Evolutionary conservation across 2,888 invertebrate genomes (phyloP).

Genomic region (Hypolimnas misippus): DNA sequence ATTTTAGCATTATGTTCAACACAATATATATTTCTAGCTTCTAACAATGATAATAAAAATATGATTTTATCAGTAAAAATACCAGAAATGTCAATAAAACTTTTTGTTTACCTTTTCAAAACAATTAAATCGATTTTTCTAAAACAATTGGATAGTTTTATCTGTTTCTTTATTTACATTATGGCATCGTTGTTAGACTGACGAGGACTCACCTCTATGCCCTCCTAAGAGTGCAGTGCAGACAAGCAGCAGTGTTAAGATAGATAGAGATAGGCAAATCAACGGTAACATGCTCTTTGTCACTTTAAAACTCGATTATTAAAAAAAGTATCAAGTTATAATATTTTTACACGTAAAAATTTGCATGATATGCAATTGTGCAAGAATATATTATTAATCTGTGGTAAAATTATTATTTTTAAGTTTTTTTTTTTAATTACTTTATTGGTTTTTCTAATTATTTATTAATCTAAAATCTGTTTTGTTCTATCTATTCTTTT

Average conservation of each 20-base stretch:
- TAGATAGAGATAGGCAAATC: constrained; percentile 69
- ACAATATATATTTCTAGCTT: too few species aligned
- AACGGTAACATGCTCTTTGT: constrained; percentile 61
- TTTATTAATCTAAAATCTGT: not conserved
- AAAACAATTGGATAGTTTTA: too few species aligned
- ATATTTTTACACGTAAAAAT: constrained; percentile 1
- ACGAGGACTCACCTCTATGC: constrained; percentile 78
- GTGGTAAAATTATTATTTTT: not conserved
- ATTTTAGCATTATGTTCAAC: too few species aligned
- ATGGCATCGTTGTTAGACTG: constrained; percentile 43
- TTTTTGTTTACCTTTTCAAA: too few species aligned
- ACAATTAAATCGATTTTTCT: too few species aligned
- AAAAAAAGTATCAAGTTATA: too few species aligned
- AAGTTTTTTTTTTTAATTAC: not conserved
- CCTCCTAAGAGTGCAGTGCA: constrained; percentile 79
- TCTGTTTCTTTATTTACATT: too few species aligned
- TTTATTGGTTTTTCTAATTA: not conserved
- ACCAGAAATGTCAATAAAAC: not conserved
- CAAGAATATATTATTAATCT: not conserved
- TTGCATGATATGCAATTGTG: not conserved
- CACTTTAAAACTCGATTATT: constrained; percentile 10
- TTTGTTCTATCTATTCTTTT: not conserved
- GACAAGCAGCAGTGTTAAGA: constrained; percentile 76
- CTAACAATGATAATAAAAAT: not conserved
- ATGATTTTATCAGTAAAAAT: not conserved